Base-by-base conservation (phyloP, 2,888 invertebrate species). In the Hyposoter dolosus region DNA sequence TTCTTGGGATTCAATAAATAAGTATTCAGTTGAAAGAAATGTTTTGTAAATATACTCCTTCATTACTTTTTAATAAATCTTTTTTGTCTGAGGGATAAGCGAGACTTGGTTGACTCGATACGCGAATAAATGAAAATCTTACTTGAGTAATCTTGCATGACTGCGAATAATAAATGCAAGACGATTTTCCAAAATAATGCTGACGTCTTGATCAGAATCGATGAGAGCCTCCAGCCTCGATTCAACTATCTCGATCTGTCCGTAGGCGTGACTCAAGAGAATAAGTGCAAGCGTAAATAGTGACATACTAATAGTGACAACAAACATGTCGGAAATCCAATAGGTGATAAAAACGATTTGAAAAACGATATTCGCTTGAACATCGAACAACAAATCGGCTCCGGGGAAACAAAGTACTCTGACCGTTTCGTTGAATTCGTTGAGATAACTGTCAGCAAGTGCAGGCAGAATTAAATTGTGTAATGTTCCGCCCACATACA, bases 281-380 rank as follows among this genome's bases (percentile, higher is more conserved):
- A 85, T 77, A 2, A 88, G 88, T 7, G 89, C 86, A 1, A 91
- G 65, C 63, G 88, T 87, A 45, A 88, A 90, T 0, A 72, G 78
- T 1, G 83, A 85, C 15, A 86, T 79, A 9, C 84, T 84, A 7
- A 90, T 82, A 7, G 85, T 87, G 47, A 83, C 87, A 9, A 71
- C 84, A 84, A 19, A 90, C 88, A 7, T 81, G 23, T 10, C 60
- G 3, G 56, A 87, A 12, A 91, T 63, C 68, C 86, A 89, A 53
- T 92, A 91, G n/a, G 85, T n/a, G 12, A 45, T 35, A 23, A 91
- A 90, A 0, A 90, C 85, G 6, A 91, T 83, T 40, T 91, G 89
- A 63, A 90, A 91, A 12, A 79, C 75, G 17, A 86, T 87, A 6
- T 79, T 88, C 12, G 63, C 56, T 65, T 79, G 87, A 12, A 82